Evolutionary conservation across 53 echinoderm and acorn worm genomes (phyloP).

Genomic region (Apostichopus leukothele): DNA sequence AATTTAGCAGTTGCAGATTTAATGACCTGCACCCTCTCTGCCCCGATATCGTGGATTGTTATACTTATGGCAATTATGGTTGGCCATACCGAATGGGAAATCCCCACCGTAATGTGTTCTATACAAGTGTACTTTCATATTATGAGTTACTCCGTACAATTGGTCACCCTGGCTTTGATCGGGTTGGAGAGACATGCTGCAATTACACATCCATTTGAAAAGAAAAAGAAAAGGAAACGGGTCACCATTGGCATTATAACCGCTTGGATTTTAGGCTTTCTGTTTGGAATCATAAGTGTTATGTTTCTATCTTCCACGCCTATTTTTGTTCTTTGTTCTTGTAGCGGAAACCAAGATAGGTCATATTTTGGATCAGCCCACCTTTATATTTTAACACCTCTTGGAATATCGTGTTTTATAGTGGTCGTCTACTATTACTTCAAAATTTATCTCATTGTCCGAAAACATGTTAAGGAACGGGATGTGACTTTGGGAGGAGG

Average conservation of each 20-base stretch:
- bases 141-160: constrained; percentile 68
- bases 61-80: constrained; percentile 43
- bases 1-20: constrained; percentile 81
- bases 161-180: constrained; percentile 71
- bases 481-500: constrained; percentile 20
- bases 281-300: constrained; percentile 53
- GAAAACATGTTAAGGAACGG: constrained; percentile 72
- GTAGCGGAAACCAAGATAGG: constrained; percentile 18
- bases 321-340: constrained; percentile 65
- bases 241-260: constrained; percentile 60
- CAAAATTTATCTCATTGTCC: constrained; percentile 69
- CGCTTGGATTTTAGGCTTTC: constrained; percentile 60
- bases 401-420: constrained; percentile 61
- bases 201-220: constrained; percentile 80
- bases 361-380: constrained; percentile 51
- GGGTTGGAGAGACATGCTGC: constrained; percentile 83
- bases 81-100: constrained; percentile 7
- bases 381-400: constrained; percentile 59
- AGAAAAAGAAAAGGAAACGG: constrained; percentile 64
- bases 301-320: constrained; percentile 55
- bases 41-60: constrained; percentile 56
- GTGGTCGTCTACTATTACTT: constrained; percentile 67
- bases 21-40: constrained; percentile 55
- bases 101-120: constrained; percentile 56
- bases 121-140: constrained; percentile 69